Conservation (phyloP, 2,888 invertebrate genomes). For the Poecilobothrus nobilitatus region DNA sequence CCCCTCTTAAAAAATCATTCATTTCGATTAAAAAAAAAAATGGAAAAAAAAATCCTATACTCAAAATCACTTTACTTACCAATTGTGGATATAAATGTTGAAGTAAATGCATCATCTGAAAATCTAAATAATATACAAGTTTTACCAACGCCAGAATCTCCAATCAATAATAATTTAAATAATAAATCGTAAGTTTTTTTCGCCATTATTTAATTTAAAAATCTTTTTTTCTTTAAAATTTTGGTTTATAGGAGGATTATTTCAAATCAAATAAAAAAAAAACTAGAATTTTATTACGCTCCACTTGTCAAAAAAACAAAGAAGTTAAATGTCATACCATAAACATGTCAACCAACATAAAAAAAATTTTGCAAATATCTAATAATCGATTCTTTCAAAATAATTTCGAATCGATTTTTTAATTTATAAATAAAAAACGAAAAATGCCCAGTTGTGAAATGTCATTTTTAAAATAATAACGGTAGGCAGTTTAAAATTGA, state of each 20-base stretch:
- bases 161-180: conserved; percentile 85
- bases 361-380: not conserved
- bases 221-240: not conserved
- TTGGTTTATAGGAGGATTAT: not conserved
- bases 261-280: not conserved
- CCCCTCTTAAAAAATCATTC: not conserved
- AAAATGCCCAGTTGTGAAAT: too few species aligned
- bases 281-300: conserved; percentile 6
- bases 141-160: conserved; percentile 91
- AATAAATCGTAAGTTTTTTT: conserved; percentile 92
- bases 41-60: not conserved
- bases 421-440: too few species aligned
- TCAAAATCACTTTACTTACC: conserved; percentile 53
- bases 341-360: not conserved
- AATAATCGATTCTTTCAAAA: too few species aligned
- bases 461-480: too few species aligned
- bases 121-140: conserved; percentile 90
- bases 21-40: not conserved
- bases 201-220: conserved; percentile 57
- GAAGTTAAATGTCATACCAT: not conserved
- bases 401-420: too few species aligned
- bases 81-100: conserved; percentile 92
- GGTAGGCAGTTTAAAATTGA: too few species aligned
- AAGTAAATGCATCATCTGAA: conserved; percentile 90
- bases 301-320: conserved; percentile 4